Evolutionary conservation across 2,113 vertebrate genomes (phyloP).

Genomic region (Thermophis baileyi): DNA sequence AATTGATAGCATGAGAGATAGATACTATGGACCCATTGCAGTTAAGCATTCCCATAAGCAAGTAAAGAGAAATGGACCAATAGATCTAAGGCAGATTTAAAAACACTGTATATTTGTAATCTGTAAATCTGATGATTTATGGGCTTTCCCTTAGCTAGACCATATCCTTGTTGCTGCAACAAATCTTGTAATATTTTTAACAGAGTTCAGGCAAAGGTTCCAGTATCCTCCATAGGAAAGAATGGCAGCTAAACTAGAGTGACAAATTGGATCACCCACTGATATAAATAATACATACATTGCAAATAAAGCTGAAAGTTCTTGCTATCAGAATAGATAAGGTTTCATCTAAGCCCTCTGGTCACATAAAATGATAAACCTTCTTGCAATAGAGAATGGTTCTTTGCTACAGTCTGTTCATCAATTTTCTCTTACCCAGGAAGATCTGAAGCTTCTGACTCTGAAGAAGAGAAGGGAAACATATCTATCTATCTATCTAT

Average conservation of each 20-base stretch:
- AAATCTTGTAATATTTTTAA: conserved; percentile 25
- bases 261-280: conserved; percentile 37
- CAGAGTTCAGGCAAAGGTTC: background rate
- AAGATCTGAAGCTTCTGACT: conserved; percentile 8
- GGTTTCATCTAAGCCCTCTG: background rate
- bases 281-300: conserved; percentile 42
- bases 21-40: background rate
- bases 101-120: conserved; percentile 5
- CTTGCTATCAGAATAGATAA: conserved; percentile 5
- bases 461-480: background rate
- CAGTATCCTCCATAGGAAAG: conserved; percentile 5
- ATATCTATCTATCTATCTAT: background rate
- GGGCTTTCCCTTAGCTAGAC: background rate
- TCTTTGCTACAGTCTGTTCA: background rate
- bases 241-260: conserved; percentile 26
- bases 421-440: background rate
- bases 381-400: conserved; percentile 24
- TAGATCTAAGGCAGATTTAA: conserved; percentile 16
- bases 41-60: background rate
- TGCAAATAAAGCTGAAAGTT: conserved; percentile 18
- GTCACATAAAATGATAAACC: conserved; percentile 35
- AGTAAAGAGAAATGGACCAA: background rate
- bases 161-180: background rate
- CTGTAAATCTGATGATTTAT: conserved; percentile 19
- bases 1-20: background rate